Conservation (phyloP, 1,140 invertebrate species). For the Bactericera cockerelli region DNA sequence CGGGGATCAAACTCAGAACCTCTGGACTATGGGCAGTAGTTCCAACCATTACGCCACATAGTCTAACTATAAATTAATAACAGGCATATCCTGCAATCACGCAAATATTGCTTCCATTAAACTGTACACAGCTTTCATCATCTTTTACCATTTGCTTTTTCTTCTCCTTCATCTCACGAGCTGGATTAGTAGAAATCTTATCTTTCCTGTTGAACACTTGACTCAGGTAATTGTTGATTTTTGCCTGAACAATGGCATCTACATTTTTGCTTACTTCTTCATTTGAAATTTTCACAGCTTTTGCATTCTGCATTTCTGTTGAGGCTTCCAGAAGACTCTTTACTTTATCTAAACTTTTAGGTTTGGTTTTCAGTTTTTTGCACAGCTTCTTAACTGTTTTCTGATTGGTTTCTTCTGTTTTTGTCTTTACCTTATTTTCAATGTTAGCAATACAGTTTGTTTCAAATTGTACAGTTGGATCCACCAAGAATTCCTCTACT, state of each 20-base stretch:
- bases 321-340: background rate
- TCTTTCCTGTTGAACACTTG: slow-evolving; percentile 6
- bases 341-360: no score
- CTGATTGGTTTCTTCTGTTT: no score
- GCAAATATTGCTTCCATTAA: background rate
- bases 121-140: background rate
- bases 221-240: background rate
- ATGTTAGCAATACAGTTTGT: no score
- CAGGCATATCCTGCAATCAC: background rate
- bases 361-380: no score
- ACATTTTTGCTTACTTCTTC: background rate
- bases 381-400: no score
- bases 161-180: background rate
- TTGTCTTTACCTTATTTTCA: no score
- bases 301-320: no score
- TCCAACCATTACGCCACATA: no score
- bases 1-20: no score
- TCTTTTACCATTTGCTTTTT: background rate
- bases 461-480: no score
- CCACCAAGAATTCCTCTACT: background rate
- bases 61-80: background rate
- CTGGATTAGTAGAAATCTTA: background rate
- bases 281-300: no score
- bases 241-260: background rate
- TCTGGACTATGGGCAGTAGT: no score